Evolutionary conservation across 2,113 vertebrate genomes (phyloP).

Genomic region (Rhizomys pruinosus): DNA sequence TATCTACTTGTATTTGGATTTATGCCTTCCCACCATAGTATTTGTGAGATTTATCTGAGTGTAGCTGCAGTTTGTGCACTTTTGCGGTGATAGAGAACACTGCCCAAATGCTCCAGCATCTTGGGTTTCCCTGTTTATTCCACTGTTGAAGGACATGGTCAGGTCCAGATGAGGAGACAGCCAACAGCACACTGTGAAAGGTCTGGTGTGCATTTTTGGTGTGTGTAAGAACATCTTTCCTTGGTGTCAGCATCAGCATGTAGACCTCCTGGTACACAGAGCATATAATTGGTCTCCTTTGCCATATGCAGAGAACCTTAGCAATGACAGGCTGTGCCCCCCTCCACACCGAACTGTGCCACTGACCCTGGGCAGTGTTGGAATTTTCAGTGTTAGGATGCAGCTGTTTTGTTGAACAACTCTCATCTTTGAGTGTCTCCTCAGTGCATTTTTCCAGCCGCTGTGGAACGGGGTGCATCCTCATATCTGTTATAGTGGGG

Average conservation of each 20-base stretch:
- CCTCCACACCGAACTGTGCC: too few relatives aligned
- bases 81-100: not conserved
- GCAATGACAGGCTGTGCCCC: too few relatives aligned
- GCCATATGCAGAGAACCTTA: rapidly evolving
- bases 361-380: not conserved
- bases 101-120: not conserved
- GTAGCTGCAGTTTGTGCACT: too few relatives aligned
- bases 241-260: rapidly evolving
- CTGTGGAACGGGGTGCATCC: too few relatives aligned
- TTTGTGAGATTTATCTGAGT: not conserved
- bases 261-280: not conserved
- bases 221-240: not conserved
- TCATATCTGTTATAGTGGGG: not conserved
- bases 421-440: too few relatives aligned
- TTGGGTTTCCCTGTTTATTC: not conserved
- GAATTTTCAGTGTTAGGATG: not conserved
- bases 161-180: too few relatives aligned
- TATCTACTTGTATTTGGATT: not conserved
- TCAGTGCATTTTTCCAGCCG: not conserved
- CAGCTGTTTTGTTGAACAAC: not conserved
- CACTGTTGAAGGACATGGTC: rapidly evolving
- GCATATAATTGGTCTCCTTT: not conserved
- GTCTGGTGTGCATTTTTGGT: not conserved
- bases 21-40: not conserved
- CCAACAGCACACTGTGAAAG: rapidly evolving